A percentile compares a stretch with the other conserved stretches of the same genome.
Conservation (phyloP, 2,888 invertebrate species). For the Lepidocyrtinus sp. region DNA sequence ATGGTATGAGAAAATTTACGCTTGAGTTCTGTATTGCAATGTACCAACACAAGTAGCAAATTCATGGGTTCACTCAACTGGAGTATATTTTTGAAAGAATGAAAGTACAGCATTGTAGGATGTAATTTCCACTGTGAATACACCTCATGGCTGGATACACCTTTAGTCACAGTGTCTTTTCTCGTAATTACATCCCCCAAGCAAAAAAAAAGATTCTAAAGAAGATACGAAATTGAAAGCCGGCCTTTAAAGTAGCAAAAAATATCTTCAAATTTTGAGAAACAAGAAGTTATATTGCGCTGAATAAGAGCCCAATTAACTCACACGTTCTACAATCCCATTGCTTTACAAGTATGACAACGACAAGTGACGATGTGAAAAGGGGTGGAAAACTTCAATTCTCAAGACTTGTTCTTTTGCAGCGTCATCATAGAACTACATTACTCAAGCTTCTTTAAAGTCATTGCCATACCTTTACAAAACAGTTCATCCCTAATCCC, state of each 20-base stretch:
- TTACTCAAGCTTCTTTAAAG: too few species aligned
- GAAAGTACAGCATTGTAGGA: background rate
- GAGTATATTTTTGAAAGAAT: background rate
- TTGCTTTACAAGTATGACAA: slow-evolving; percentile 23
- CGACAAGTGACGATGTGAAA: background rate
- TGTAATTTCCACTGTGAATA: background rate
- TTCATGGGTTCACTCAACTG: background rate
- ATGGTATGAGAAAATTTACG: too few species aligned
- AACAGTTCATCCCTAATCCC: too few species aligned
- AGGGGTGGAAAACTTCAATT: background rate
- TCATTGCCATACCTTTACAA: too few species aligned
- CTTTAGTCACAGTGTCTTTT: slow-evolving; percentile 48
- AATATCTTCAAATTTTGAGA: slow-evolving; percentile 18
- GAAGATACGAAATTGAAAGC: slow-evolving; percentile 24
- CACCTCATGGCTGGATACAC: slow-evolving; percentile 45
- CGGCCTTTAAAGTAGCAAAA: too few species aligned
- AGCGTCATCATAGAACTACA: too few species aligned
- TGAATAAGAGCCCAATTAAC: slow-evolving; percentile 70
- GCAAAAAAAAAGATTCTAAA: slow-evolving; percentile 33
- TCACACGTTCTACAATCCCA: slow-evolving; percentile 70
- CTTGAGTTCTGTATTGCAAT: too few species aligned
- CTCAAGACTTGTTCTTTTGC: background rate
- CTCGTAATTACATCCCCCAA: slow-evolving; percentile 11
- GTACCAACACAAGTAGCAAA: too few species aligned
- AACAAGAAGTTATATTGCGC: too few species aligned